Evolutionary conservation across 2,113 vertebrate genomes (phyloP).

Genomic region (Phrynosoma platyrhinos): DNA sequence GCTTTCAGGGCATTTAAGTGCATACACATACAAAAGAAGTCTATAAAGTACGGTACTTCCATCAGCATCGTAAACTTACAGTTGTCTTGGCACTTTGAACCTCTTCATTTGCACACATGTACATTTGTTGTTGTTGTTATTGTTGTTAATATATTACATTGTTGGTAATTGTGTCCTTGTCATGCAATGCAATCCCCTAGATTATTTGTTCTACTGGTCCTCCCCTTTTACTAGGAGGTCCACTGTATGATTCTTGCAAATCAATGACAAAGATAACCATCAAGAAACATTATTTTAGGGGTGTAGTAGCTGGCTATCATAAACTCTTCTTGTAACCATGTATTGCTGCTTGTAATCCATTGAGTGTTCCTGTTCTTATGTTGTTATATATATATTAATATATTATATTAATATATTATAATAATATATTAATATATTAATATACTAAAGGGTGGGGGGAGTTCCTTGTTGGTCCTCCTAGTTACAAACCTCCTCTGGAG

Average conservation of each 20-base stretch:
- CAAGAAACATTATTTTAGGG: constrained; percentile 78
- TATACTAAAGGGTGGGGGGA: too few species aligned
- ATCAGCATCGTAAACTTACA: too few species aligned
- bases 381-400: too few species aligned
- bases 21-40: too few species aligned
- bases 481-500: constrained; percentile 55
- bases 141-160: not conserved
- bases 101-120: constrained; percentile 16
- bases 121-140: too few species aligned
- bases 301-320: constrained; percentile 76
- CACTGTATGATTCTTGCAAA: constrained; percentile 49
- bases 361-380: too few species aligned
- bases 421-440: too few species aligned
- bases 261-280: constrained; percentile 73
- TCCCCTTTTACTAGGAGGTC: constrained; percentile 45
- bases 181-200: not conserved
- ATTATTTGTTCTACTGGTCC: constrained; percentile 46
- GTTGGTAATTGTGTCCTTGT: not conserved
- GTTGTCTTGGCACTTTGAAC: too few species aligned
- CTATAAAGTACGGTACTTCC: too few species aligned
- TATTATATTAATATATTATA: too few species aligned
- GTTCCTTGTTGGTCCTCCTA: constrained; percentile 63
- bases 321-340: constrained; percentile 83
- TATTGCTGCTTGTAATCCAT: constrained; percentile 76
- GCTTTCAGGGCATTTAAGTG: too few species aligned